Evolutionary conservation across 2,113 vertebrate genomes (phyloP), one percentile per base, ranked within the genome.

Genomic region (Chroicocephalus ridibundus): DNA sequence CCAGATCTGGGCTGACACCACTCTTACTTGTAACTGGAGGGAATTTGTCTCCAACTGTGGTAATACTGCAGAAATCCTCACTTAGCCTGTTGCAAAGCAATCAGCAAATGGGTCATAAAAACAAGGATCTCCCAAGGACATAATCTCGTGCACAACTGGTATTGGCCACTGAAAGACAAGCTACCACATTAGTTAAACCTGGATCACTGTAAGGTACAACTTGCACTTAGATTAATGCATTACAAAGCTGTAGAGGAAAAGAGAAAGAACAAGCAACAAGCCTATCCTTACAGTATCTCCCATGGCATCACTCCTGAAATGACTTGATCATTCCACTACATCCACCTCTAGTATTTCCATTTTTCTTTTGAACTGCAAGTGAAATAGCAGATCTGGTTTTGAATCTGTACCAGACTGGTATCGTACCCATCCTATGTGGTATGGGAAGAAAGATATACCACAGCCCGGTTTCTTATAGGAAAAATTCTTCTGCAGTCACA

Each of bases 261-360:
- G 51, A 20, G 14, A 66, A 88, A 74, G 51, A 81, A 57, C 4
- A 80, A 64, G 32, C 26, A 87, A 74, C 27, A 90, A 65, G 40
- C 5, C 24, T 42, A 83, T 54, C 58, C 34, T 74, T 78, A 58
- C 5, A 14, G 19, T 15, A 64, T 76, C 31, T 89, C 57, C 44
- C 25, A 57, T 0, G 0, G 52, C 44, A 36, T 55, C 49, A 55
- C 62, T 62, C 16, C 34, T 2, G 1, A 61, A 40, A 65, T 31
- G 11, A 69, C 58, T 6, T 6, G 11, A 58, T 52, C 38, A 82
- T 49, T 15, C 5, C 9, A 60, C 5, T 51, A 10, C 15, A 77
- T 17, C 15, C 20, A 82, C 22, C 26, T 61, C 10, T 13, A 58
- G 7, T 38, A 71, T 34, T 84, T 66, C 32, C 10, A 46, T 71